Evolutionary conservation across 2,888 invertebrate genomes (phyloP).

Genomic region (Eupithecia subumbrata): DNA sequence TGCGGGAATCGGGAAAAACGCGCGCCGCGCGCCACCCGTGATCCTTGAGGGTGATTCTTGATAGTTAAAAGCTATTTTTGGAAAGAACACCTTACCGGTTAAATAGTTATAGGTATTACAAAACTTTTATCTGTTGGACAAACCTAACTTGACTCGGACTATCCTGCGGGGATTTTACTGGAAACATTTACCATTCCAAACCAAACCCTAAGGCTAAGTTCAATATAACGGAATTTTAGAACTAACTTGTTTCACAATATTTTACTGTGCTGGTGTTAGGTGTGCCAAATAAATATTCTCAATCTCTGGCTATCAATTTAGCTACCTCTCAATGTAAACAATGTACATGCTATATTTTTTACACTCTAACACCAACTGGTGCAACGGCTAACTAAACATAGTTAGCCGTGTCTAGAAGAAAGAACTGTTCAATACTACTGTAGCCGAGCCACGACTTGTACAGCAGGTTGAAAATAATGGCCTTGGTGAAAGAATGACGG

Average conservation of each 20-base stretch:
- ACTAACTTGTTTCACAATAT: background rate
- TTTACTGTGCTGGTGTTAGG: background rate
- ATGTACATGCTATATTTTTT: background rate
- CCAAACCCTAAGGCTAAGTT: background rate
- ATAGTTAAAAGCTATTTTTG: too few relatives aligned
- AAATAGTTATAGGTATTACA: too few relatives aligned
- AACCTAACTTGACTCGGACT: too few relatives aligned
- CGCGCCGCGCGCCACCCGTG: too few relatives aligned
- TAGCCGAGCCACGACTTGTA: background rate
- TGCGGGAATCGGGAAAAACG: too few relatives aligned
- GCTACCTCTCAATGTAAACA: background rate
- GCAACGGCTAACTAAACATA: too few relatives aligned
- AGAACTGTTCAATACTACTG: background rate
- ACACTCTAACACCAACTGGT: too few relatives aligned
- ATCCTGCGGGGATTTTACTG: background rate
- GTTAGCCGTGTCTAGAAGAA: background rate
- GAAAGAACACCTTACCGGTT: too few relatives aligned
- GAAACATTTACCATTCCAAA: background rate
- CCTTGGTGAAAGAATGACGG: slow-evolving; percentile 13
- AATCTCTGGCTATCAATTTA: background rate
- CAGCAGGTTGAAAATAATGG: background rate
- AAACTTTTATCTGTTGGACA: too few relatives aligned
- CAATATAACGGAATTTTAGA: background rate
- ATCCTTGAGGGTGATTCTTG: too few relatives aligned
- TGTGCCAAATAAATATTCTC: background rate